These are phyloP conservation scores for Calypte anna DNA, from an alignment of 2,113 vertebrate species.

Conservation along the genomic window DNA sequence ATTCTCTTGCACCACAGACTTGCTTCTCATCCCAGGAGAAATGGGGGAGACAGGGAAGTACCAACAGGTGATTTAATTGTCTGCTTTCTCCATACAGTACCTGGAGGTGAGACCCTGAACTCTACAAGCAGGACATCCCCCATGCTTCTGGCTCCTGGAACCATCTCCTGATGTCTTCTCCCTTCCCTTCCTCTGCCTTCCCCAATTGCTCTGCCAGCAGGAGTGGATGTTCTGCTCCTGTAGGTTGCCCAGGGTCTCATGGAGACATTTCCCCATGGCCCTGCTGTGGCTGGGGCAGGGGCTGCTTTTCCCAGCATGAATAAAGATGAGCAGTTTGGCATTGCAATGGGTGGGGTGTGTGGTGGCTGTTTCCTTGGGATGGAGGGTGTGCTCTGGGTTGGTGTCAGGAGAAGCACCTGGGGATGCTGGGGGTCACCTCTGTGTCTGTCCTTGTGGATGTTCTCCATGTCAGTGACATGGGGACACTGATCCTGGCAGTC, in stretches of 20 bases:
- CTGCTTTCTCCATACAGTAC: rapidly evolving
- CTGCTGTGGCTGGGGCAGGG: neutral
- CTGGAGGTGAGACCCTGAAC: neutral
- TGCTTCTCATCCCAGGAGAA: neutral
- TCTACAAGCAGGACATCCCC: rapidly evolving
- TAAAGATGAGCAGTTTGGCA: neutral
- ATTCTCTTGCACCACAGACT: neutral
- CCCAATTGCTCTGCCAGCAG: neutral
- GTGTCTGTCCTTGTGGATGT: no score
- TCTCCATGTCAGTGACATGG: neutral
- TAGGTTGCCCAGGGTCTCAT: neutral
- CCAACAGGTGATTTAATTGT: rapidly evolving
- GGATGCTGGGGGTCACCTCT: neutral
- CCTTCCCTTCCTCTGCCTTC: neutral
- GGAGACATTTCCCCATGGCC: neutral
- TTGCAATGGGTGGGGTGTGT: neutral
- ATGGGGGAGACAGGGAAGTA: no score
- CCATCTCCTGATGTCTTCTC: neutral
- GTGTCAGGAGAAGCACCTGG: neutral
- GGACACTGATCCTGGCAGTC: rapidly evolving
- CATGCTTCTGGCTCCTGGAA: neutral
- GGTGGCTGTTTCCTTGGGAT: rapidly evolving
- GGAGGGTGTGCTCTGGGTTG: neutral
- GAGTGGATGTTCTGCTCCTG: neutral
- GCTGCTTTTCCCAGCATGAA: neutral